These are phyloP conservation scores for Octonoba sinensis DNA, from an alignment of 2,888 invertebrate species.

Conservation along the genomic window DNA sequence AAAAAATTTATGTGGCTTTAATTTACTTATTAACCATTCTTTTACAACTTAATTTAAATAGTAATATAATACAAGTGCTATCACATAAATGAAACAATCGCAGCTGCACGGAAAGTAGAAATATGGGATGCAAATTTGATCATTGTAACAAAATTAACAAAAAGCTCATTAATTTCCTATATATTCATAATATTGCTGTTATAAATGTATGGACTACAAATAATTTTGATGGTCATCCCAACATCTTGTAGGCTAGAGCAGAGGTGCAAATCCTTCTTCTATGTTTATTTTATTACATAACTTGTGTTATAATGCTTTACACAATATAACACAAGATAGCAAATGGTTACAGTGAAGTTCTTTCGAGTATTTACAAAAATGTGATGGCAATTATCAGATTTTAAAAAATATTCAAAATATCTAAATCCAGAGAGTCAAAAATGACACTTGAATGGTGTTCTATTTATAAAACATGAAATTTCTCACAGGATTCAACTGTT, in stretches of 20 bases:
- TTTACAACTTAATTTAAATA: constrained; percentile 59
- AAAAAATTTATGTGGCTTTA: not conserved
- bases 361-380: constrained; percentile 51
- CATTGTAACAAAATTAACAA: constrained; percentile 20
- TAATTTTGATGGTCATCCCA: constrained; percentile 13
- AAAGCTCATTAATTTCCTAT: constrained; percentile 15
- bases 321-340: constrained; percentile 42
- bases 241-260: constrained; percentile 38
- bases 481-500: constrained; percentile 18
- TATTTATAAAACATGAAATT: constrained; percentile 31
- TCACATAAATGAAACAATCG: constrained; percentile 49
- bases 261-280: constrained; percentile 43
- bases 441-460: constrained; percentile 12
- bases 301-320: constrained; percentile 21
- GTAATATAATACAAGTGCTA: constrained; percentile 58
- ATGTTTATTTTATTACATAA: constrained; percentile 33
- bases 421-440: constrained; percentile 45
- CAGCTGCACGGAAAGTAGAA: constrained; percentile 49
- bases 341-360: constrained; percentile 37
- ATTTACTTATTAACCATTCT: constrained; percentile 54
- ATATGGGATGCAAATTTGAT: constrained; percentile 26
- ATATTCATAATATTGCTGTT: constrained; percentile 38
- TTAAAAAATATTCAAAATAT: constrained; percentile 49
- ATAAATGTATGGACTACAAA: constrained; percentile 33
- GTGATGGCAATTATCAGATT: constrained; percentile 35